These are phyloP conservation scores for Anarrhichthys ocellatus DNA, from an alignment of 2,113 vertebrate genomes.

Conservation along the genomic window DNA sequence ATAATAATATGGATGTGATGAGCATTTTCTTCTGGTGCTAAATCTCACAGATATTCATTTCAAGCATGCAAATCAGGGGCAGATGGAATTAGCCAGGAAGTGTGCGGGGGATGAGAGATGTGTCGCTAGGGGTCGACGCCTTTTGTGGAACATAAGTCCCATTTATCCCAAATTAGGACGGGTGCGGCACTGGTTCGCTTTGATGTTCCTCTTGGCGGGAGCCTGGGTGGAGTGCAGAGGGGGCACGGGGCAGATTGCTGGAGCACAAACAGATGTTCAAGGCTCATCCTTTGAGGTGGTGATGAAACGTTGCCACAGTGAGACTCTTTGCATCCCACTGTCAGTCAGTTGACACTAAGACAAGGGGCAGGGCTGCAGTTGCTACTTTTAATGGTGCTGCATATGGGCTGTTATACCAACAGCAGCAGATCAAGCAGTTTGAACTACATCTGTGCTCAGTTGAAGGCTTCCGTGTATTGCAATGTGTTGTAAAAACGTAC, in stretches of 20 bases:
- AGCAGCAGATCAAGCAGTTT: conserved; percentile 19
- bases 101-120: conserved; percentile 66
- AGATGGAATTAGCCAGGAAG: conserved; percentile 78
- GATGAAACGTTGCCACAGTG: conserved; percentile 68
- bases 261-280: conserved; percentile 76
- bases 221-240: conserved; percentile 28
- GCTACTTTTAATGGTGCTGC: conserved; percentile 9
- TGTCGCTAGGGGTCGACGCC: conserved; percentile 73
- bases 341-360: conserved; percentile 60
- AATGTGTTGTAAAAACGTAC: not conserved
- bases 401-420: not conserved
- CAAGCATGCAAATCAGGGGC: conserved; percentile 75
- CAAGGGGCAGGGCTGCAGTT: conserved; percentile 55
- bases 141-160: conserved; percentile 82
- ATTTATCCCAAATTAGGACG: conserved; percentile 83
- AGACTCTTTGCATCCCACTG: conserved; percentile 57
- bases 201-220: conserved; percentile 78
- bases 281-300: conserved; percentile 70
- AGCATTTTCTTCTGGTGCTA: conserved; percentile 63
- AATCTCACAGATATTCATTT: conserved; percentile 70
- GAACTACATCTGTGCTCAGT: conserved; percentile 22
- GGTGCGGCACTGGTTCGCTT: conserved; percentile 70
- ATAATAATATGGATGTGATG: conserved; percentile 67
- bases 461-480: not conserved
- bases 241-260: conserved; percentile 41